Evolutionary conservation across 1,140 invertebrate genomes (phyloP).

Genomic region (Sweltsa coloradensis): DNA sequence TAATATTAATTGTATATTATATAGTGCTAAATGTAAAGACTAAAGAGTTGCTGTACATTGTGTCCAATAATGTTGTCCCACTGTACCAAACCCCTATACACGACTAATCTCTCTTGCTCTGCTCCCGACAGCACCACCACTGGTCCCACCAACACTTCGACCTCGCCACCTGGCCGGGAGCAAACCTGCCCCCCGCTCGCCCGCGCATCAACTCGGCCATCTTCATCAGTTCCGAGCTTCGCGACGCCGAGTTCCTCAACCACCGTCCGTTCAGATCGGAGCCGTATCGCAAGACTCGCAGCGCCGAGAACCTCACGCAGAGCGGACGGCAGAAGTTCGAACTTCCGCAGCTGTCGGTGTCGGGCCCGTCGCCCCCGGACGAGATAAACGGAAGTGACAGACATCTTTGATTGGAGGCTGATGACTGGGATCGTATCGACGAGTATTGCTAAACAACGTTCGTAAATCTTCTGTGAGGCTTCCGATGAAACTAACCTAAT

Average conservation of each 20-base stretch:
- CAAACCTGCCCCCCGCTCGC: conserved; percentile 8
- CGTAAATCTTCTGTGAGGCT: too few relatives aligned
- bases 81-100: too few relatives aligned
- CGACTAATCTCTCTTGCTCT: too few relatives aligned
- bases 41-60: too few relatives aligned
- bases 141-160: conserved; percentile 16
- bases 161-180: conserved; percentile 13
- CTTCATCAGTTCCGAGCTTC: conserved; percentile 20
- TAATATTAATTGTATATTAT: too few relatives aligned
- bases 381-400: too few relatives aligned
- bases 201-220: conserved; percentile 23
- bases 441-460: too few relatives aligned
- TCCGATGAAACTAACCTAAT: too few relatives aligned
- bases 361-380: conserved; percentile 62
- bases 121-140: conserved; percentile 9
- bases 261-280: conserved; percentile 60
- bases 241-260: conserved; percentile 49
- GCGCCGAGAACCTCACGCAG: conserved; percentile 22
- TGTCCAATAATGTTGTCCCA: too few relatives aligned
- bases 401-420: too few relatives aligned
- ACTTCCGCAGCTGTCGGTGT: conserved; percentile 59
- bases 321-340: conserved; percentile 40
- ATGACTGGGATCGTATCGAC: too few relatives aligned
- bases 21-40: too few relatives aligned
- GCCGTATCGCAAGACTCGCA: conserved; percentile 62